Base-by-base conservation (phyloP, 2,113 vertebrate genomes). In the Penelope pileata region DNA sequence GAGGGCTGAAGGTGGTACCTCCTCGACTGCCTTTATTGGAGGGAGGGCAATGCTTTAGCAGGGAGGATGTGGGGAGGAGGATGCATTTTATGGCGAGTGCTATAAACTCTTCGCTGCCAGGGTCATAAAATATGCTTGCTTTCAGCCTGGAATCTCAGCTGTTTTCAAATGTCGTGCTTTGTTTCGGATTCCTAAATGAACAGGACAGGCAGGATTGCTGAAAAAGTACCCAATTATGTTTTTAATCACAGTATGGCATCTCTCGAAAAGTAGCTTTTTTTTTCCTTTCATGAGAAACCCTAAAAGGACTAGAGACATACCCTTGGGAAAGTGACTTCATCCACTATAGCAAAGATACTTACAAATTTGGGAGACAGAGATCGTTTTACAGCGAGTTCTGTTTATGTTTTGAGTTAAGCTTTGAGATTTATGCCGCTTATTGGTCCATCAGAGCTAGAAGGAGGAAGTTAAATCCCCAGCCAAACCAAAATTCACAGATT, bases 61-160 rank as follows among this genome's bases (percentile, higher is more conserved):
- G 78, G 82, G 93, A 93, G 86, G 90, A 81, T 90, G 88, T 88
- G 89, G 92, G 90, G 91, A 93, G 90, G 88, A 87, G 95, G 93
- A 89, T 88, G 94, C 81, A 69, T 95, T 97, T 97, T 97, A 97
- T 94, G 94, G 95, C 67, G 21, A 84, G 63, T 15, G 90, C 87
- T 87, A 64, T 94, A 97, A 97, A 97, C 62, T 88, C 93, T 76
- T 77, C 43, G 59, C 93, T 94, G 89, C 93, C 85, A 95, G 94
- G 75, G 83, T 79, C 91, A 74, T 96, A 97, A 97, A 96, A 90
- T 40, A 73, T 5, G 64, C 74, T 74, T 43, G 86, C 74, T 83
- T 92, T 88, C 86, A 95, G 83, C 24, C 86, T 32, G 86, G 81
- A 83, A 77, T 69, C 90, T 90, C 87, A 47, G 91, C 87, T 86